phyloP scores from a whole-genome alignment of 23 tunicate species.

The Ciona savignyi region DNA sequence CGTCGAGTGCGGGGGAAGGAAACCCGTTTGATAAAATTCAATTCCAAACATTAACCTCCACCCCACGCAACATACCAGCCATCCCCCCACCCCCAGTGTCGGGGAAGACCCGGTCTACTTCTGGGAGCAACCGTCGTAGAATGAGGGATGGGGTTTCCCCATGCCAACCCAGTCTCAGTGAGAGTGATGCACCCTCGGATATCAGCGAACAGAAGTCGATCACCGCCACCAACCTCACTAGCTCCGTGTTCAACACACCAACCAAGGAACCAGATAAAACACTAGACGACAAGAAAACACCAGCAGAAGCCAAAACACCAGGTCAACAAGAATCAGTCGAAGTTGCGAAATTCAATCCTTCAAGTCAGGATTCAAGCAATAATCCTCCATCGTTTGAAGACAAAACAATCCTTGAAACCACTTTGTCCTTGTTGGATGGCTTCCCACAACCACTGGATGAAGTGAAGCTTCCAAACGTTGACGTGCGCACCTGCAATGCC shows the following conservation, averaged over 20 bases:
- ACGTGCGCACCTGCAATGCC: slow-evolving; percentile 16
- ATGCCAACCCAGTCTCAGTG: background rate
- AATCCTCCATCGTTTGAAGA: no score
- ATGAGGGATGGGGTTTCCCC: slow-evolving; percentile 10
- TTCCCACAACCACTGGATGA: slow-evolving; percentile 5
- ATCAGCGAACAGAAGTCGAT: background rate
- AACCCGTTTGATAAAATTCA: slow-evolving; percentile 49
- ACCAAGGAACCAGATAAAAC: background rate
- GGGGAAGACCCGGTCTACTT: slow-evolving; percentile 8
- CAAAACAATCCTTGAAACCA: slow-evolving; percentile 22
- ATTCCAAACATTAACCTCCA: slow-evolving; percentile 20
- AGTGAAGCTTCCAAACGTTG: background rate
- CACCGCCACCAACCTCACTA: background rate
- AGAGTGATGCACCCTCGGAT: background rate
- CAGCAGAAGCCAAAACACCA: background rate
- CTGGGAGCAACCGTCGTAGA: slow-evolving; percentile 15
- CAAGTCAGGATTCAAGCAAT: background rate
- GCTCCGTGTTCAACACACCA: background rate
- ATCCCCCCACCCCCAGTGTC: slow-evolving; percentile 54
- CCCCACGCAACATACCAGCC: background rate
- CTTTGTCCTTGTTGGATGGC: slow-evolving; percentile 35
- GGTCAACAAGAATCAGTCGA: background rate
- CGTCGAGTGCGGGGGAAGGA: slow-evolving; percentile 32
- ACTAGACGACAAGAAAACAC: no score
- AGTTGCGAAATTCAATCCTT: background rate